Evolutionary conservation across 1,140 invertebrate genomes (phyloP), one percentile per base, ranked within the genome.

Genomic region (Ceratina australensis): DNA sequence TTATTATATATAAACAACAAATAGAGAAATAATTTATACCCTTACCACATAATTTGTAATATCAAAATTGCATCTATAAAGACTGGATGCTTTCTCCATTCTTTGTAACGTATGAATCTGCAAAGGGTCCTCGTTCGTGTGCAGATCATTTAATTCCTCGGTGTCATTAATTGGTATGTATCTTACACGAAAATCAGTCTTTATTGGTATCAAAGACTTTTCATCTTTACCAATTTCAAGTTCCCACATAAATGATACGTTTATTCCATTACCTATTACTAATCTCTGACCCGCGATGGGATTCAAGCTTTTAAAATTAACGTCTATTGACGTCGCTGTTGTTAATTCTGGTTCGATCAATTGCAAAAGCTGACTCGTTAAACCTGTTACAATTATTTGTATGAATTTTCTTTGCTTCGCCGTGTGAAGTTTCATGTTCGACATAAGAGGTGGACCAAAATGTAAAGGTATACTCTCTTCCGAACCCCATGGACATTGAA

Each of bases 181-280:
- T 79, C 94, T 93, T 0, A 96, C 92, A 33, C 93, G 92, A 89
- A 97, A 96, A 49, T 95, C 94, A 1, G 95, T 94, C 88, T 96
- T 96, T 64, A 96, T 93, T 4, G 95, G 93, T 10, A 89, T 81
- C 87, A 91, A 79, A 87, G 92, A 87, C 93, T 93, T 79, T 90
- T 94, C 84, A 91, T 90, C 22, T 91, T 94, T 89, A 91, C 95
- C 90, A 91, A 92, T 93, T 59, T 95, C 94, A 22, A 98, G 89
- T 91, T 97, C 96, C 96, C 96, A 98, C 93, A 98, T 95, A 88
- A 96, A 97, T 1, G 95, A 96, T 0, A 96, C 95, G 61, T 94
- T 96, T 77, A 96, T 94, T 0, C 95, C 94, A 78, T 94, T 94
- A 65, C 93, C 94, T 65, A 96, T 93, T 59, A 93, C 87, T 93